Conservation (phyloP, 2,888 invertebrate species). For the Beris chalybata region DNA sequence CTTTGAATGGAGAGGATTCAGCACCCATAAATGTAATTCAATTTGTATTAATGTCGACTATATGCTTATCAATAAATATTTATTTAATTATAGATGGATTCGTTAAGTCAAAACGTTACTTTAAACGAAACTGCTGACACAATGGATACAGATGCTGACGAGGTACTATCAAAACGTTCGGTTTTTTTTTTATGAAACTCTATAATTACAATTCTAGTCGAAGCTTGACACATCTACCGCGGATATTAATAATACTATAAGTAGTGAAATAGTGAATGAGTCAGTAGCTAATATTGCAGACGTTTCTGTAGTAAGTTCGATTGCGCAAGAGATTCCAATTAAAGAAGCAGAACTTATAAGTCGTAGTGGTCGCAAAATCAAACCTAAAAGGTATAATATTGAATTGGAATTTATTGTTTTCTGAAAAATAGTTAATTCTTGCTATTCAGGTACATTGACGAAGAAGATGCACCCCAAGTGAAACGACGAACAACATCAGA, state of each 20-base stretch:
- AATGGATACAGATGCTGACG: slow-evolving; percentile 6
- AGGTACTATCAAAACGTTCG: background rate
- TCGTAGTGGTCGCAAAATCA: slow-evolving; percentile 74
- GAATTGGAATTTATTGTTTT: background rate
- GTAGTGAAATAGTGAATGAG: slow-evolving; percentile 15
- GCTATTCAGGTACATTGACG: slow-evolving; percentile 47
- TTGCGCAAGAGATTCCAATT: background rate
- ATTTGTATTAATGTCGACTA: too few species aligned
- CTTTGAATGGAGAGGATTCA: slow-evolving; percentile 64
- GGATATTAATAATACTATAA: slow-evolving; percentile 8
- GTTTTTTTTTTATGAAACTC: background rate
- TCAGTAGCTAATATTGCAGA: slow-evolving; percentile 2
- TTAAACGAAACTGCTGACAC: slow-evolving; percentile 1
- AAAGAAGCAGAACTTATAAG: slow-evolving; percentile 61
- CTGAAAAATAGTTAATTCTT: background rate
- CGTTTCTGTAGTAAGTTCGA: slow-evolving; percentile 4
- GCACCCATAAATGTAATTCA: slow-evolving; percentile 51
- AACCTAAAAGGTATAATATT: slow-evolving; percentile 63
- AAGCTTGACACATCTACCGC: slow-evolving; percentile 5
- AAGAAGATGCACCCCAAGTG: slow-evolving; percentile 45
- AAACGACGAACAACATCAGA: slow-evolving; percentile 48
- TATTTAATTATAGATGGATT: slow-evolving; percentile 9
- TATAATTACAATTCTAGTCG: slow-evolving; percentile 15
- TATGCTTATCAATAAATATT: background rate
- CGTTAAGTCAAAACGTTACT: slow-evolving; percentile 5